Conservation (phyloP, 1,140 invertebrate genomes). For the Cydia strobilella region DNA sequence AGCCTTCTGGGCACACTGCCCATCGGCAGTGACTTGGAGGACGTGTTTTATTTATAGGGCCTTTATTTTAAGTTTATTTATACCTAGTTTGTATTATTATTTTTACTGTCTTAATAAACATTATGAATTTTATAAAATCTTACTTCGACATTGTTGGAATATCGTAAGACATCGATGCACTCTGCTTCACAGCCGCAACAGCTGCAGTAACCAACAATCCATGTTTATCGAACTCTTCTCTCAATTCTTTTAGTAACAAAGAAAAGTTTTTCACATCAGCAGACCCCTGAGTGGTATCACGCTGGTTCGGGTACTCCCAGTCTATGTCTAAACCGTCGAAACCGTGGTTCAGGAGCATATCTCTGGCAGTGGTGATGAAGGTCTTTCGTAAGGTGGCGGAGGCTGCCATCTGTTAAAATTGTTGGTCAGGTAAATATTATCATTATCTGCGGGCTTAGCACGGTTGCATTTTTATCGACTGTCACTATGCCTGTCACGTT, state of each 20-base stretch:
- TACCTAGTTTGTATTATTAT: too few relatives aligned
- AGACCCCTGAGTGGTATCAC: conserved; percentile 81
- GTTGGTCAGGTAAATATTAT: too few relatives aligned
- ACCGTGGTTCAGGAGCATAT: conserved; percentile 82
- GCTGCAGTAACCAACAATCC: conserved; percentile 82
- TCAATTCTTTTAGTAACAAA: conserved; percentile 81
- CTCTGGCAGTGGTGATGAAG: conserved; percentile 83
- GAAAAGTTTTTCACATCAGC: conserved; percentile 78
- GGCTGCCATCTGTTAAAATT: conserved; percentile 73
- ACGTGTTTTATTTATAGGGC: too few relatives aligned
- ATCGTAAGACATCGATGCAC: conserved; percentile 82
- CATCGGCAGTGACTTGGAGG: too few relatives aligned
- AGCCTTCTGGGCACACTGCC: too few relatives aligned
- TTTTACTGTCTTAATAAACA: too few relatives aligned
- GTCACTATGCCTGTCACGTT: too few relatives aligned
- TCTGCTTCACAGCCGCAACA: conserved; percentile 80
- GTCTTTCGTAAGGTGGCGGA: conserved; percentile 75
- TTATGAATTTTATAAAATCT: too few relatives aligned
- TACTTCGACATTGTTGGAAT: conserved; percentile 76
- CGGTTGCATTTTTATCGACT: too few relatives aligned
- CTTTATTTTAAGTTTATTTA: too few relatives aligned
- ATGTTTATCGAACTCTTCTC: conserved; percentile 79
- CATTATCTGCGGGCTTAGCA: too few relatives aligned
- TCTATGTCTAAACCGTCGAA: conserved; percentile 92
- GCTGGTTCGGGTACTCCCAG: conserved; percentile 89